Evolutionary conservation across 2,797 vertebrate species (phyloP), one percentile per base, ranked within the genome.

Genomic region (Sitta carolinensis): DNA sequence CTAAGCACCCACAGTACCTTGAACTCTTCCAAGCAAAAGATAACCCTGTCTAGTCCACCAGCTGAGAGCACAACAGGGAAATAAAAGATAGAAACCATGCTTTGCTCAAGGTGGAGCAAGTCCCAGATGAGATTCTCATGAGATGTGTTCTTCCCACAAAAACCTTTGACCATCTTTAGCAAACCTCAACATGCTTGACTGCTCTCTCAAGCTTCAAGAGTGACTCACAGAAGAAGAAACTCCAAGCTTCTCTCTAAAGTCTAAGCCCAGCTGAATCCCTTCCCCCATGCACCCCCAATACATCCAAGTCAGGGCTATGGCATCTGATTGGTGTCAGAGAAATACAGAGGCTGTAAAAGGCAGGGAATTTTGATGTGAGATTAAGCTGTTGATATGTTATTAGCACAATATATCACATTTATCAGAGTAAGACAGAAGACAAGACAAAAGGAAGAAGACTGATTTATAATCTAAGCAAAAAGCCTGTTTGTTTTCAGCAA

Each of bases 271-370:
- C 20, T 66, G 47, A 88, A 42, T 18, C 12, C 13, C 27, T 7
- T 7, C 11, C 11, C 4, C 2, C n/a, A 43, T 17, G 7, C 3
- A 36, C 3, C 7, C 10, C 27, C 12, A 67, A 2, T 27, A 43
- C 20, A 43, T 36, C 9, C 55, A 81, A 81, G 20, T 30, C 26
- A 72, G 52, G 54, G 18, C 58, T 82, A 12, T 2, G 1, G 15
- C 55, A 27, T 62, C 30, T 42, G 13, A 38, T 32, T 51, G 32
- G 64, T 88, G n/a, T 29, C 57, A 74, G 25, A 81, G 66, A 59
- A 81, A 11, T 22, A 61, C 20, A 52, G 40, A 8, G 59, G 22
- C 22, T 70, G 8, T n/a, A 52, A 70, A 75, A 92, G 26, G 55
- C 32, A 79, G 14, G 54, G 82, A 64, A 90, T 75, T 75, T 47